phyloP scores from a whole-genome alignment of 2,888 invertebrate genomes.

The Oscheius sp. region DNA sequence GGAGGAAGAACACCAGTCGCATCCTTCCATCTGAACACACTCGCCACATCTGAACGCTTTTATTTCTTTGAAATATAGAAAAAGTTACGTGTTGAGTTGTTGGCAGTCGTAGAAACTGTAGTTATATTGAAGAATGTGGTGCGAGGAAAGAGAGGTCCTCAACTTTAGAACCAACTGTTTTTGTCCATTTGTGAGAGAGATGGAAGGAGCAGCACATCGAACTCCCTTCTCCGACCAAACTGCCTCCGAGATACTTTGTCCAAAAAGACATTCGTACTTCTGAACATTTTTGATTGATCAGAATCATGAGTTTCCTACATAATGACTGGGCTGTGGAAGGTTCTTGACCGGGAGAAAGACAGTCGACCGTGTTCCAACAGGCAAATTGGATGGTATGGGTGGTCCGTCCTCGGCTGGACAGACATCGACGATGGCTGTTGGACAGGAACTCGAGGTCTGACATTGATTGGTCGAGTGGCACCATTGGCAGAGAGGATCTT shows the following conservation, averaged over 20 bases:
- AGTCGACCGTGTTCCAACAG: slow-evolving; percentile 40
- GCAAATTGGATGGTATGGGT: slow-evolving; percentile 43
- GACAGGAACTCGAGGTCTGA: slow-evolving; percentile 18
- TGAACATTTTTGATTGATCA: slow-evolving; percentile 22
- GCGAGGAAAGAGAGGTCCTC: slow-evolving; percentile 46
- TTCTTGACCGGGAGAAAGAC: slow-evolving; percentile 48
- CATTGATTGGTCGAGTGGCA: slow-evolving; percentile 71
- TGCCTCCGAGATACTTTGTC: slow-evolving; percentile 45
- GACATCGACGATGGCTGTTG: slow-evolving; percentile 10
- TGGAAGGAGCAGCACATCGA: slow-evolving; percentile 49
- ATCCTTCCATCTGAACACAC: slow-evolving; percentile 13
- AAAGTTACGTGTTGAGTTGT: slow-evolving; percentile 70
- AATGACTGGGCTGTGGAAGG: slow-evolving; percentile 52
- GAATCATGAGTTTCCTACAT: slow-evolving; percentile 38
- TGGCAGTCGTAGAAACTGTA: slow-evolving; percentile 72
- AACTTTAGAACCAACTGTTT: slow-evolving; percentile 32
- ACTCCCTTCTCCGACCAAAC: slow-evolving; percentile 58
- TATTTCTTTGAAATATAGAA: background rate
- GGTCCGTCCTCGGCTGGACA: slow-evolving; percentile 49
- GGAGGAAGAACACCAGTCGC: slow-evolving; percentile 20
- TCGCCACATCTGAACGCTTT: slow-evolving; percentile 16
- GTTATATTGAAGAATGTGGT: slow-evolving; percentile 59
- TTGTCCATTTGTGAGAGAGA: slow-evolving; percentile 4
- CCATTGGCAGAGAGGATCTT: slow-evolving; percentile 76
- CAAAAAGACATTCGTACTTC: slow-evolving; percentile 63